Percentiles rank a stretch among this genome's conserved stretches.
phyloP scores from a whole-genome alignment of 2,113 vertebrate species.

The Mola mola region DNA sequence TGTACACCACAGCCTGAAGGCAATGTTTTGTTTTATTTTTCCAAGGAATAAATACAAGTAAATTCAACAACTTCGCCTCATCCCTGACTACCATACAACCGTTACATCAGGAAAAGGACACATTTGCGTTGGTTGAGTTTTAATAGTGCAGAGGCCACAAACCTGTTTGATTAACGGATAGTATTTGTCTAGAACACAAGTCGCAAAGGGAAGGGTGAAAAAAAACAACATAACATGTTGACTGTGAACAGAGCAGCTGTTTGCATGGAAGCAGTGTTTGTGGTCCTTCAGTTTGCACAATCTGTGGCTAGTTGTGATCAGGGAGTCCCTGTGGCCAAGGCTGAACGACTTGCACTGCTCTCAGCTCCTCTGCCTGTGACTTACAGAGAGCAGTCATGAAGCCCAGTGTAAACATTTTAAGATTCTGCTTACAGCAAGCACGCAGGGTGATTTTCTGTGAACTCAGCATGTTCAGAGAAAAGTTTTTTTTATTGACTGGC shows the following conservation, averaged over 20 bases:
- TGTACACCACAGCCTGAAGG: no score
- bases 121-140: background rate
- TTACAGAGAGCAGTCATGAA: background rate
- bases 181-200: background rate
- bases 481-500: background rate
- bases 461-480: conserved; percentile 23
- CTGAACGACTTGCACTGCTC: background rate
- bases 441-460: background rate
- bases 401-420: background rate
- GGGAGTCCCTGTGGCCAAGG: conserved; percentile 6
- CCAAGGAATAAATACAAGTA: no score
- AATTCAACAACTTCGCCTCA: no score
- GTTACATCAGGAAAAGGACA: no score
- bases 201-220: conserved; percentile 13
- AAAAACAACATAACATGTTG: conserved; percentile 22
- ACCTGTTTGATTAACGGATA: background rate
- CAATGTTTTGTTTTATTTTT: no score
- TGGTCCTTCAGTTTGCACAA: conserved; percentile 31
- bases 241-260: conserved; percentile 22
- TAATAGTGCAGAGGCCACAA: background rate
- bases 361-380: background rate
- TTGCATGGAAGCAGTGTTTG: conserved; percentile 47
- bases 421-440: conserved; percentile 29
- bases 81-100: no score
- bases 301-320: background rate